Conservation (phyloP, 2,797 vertebrate genomes). For the Salmo trutta region DNA sequence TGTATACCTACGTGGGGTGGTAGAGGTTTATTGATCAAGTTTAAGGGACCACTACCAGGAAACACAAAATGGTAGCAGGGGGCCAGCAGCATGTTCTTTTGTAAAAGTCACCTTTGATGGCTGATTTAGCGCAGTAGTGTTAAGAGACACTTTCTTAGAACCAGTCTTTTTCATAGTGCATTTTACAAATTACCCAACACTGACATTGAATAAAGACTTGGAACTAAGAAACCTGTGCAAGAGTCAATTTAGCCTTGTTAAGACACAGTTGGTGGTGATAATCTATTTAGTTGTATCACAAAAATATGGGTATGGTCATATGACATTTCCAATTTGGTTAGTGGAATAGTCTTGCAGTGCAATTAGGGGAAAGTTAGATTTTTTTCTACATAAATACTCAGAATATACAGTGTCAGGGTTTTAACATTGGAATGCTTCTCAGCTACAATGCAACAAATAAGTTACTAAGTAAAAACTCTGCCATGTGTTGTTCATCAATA, state of each 20-base stretch:
- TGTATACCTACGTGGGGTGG: constrained; percentile 38
- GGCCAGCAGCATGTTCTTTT: constrained; percentile 67
- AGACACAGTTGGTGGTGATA: constrained; percentile 75
- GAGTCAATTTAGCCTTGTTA: constrained; percentile 69
- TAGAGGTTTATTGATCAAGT: constrained; percentile 70
- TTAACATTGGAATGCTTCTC: constrained; percentile 29
- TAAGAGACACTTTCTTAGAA: constrained; percentile 45
- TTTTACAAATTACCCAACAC: constrained; percentile 65
- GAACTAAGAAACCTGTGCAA: constrained; percentile 69
- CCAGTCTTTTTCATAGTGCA: constrained; percentile 73
- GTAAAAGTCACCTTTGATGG: constrained; percentile 65
- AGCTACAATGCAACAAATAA: constrained; percentile 58
- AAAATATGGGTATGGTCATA: constrained; percentile 43
- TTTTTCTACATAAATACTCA: constrained; percentile 27
- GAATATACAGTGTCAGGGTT: constrained; percentile 41
- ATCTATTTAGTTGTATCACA: constrained; percentile 50
- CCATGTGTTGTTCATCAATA: constrained; percentile 58
- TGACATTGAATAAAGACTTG: constrained; percentile 46
- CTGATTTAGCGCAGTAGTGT: constrained; percentile 66
- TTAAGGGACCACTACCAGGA: constrained; percentile 43
- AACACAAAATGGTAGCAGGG: constrained; percentile 67
- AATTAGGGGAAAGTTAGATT: constrained; percentile 29
- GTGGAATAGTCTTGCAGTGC: constrained; percentile 62
- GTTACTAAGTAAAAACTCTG: constrained; percentile 47
- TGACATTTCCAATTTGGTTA: constrained; percentile 69